phyloP scores from a whole-genome alignment of 2,888 invertebrate genomes.

The Branchipolynoe longqiensis region DNA sequence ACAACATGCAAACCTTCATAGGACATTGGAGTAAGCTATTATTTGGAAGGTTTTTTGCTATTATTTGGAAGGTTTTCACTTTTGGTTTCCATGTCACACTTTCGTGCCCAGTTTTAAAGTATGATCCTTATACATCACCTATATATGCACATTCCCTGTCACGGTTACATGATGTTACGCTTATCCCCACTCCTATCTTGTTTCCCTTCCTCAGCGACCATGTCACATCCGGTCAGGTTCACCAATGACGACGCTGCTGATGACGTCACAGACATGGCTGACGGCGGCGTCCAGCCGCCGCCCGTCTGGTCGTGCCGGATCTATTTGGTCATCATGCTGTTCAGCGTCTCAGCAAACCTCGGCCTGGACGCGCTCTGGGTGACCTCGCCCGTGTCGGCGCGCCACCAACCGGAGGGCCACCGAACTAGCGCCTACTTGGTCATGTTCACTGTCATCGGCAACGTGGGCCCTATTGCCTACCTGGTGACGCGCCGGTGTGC shows the following conservation, averaged over 20 bases:
- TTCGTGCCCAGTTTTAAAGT: no score
- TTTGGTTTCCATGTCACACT: no score
- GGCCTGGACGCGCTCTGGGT: constrained; percentile 63
- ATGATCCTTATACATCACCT: no score
- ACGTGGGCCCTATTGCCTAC: constrained; percentile 62
- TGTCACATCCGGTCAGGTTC: background rate
- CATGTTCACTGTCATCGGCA: constrained; percentile 56
- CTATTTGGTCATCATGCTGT: constrained; percentile 19
- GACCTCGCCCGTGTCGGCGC: constrained; percentile 58
- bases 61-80: no score
- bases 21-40: no score
- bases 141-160: no score
- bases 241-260: background rate
- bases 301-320: constrained; percentile 24
- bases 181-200: no score
- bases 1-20: no score
- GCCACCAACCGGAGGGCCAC: constrained; percentile 61
- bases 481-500: constrained; percentile 57
- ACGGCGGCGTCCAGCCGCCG: no score
- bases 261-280: background rate
- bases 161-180: no score
- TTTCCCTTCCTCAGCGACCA: background rate
- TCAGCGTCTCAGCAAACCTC: constrained; percentile 50
- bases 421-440: constrained; percentile 59
- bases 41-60: no score